phyloP scores from a whole-genome alignment of 2,797 vertebrate species.

The Prionace glauca region DNA sequence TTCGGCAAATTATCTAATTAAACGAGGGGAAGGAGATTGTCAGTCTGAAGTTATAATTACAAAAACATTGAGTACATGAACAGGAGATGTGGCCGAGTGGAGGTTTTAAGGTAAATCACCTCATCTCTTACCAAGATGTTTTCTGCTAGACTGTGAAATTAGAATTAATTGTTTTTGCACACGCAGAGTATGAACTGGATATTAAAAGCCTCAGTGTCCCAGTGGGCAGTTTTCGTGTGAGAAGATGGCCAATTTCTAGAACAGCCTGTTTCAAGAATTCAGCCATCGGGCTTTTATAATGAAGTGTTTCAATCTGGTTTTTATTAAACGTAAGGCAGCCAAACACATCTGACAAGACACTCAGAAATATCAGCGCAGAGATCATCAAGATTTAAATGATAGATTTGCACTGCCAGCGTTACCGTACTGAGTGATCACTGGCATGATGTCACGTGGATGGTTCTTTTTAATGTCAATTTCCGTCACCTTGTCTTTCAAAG shows the following conservation, averaged over 20 bases:
- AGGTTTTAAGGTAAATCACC: neutral
- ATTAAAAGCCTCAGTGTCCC: neutral
- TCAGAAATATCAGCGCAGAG: neutral
- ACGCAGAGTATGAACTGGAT: neutral
- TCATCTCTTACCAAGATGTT: neutral
- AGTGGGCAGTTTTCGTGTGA: neutral
- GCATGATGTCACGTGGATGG: neutral
- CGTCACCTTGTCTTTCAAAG: neutral
- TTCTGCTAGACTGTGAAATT: conserved; percentile 7
- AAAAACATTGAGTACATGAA: neutral
- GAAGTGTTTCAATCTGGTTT: neutral
- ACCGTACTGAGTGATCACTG: neutral
- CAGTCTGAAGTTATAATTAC: neutral
- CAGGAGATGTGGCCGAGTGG: neutral
- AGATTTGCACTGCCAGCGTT: neutral
- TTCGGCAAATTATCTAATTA: neutral
- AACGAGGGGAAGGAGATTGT: neutral
- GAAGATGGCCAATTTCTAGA: neutral
- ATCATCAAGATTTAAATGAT: neutral
- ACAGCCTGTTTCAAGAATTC: neutral
- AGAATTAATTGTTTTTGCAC: neutral
- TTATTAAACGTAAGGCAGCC: neutral
- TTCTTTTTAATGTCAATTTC: neutral
- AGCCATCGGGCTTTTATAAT: neutral
- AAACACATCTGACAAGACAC: neutral